These are phyloP conservation scores for Odontocerum albicorne DNA, from an alignment of 2,888 invertebrate genomes.

Conservation along the genomic window DNA sequence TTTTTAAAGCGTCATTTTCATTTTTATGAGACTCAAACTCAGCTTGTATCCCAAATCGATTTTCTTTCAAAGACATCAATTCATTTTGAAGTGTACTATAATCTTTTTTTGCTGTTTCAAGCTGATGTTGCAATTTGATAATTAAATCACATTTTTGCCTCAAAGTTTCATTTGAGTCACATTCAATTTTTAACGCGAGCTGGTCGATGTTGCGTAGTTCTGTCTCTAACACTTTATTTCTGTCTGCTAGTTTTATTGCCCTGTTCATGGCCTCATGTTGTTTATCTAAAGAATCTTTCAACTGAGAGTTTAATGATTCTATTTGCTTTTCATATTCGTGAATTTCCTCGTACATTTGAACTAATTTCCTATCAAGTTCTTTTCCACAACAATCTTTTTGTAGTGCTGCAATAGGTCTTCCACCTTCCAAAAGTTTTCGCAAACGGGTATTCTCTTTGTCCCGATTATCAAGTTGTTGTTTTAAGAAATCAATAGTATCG, in stretches of 20 bases:
- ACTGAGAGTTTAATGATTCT: conserved; percentile 52
- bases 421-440: conserved; percentile 69
- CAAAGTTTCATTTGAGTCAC: conserved; percentile 71
- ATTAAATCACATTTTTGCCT: conserved; percentile 64
- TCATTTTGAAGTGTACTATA: conserved; percentile 61
- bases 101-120: conserved; percentile 57
- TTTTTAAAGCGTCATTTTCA: conserved; percentile 39
- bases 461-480: conserved; percentile 54
- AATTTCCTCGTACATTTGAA: conserved; percentile 61
- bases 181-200: conserved; percentile 74
- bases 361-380: conserved; percentile 56
- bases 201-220: conserved; percentile 73
- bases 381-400: conserved; percentile 67
- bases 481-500: conserved; percentile 49
- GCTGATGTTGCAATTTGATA: conserved; percentile 57
- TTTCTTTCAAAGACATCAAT: conserved; percentile 47
- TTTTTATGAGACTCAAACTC: conserved; percentile 39
- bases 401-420: conserved; percentile 64
- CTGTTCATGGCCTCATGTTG: conserved; percentile 82
- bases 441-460: conserved; percentile 74
- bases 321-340: conserved; percentile 62
- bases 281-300: conserved; percentile 62
- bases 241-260: conserved; percentile 72
- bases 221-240: conserved; percentile 69
- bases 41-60: conserved; percentile 38